Evolutionary conservation across 2,797 vertebrate species (phyloP).

Genomic region (Taeniopygia guttata): DNA sequence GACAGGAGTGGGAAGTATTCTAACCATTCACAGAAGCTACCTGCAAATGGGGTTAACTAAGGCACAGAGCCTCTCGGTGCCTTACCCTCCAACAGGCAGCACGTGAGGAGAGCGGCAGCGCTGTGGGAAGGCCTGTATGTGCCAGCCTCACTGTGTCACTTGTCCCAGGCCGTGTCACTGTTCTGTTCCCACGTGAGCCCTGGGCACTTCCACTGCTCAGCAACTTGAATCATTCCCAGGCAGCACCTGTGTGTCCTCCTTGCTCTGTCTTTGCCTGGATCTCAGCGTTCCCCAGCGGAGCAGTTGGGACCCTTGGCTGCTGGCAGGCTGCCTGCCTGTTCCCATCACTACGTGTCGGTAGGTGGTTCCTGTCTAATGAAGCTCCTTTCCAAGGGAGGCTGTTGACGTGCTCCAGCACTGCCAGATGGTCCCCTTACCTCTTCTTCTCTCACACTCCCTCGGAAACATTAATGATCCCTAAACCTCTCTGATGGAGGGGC

Average conservation of each 20-base stretch:
- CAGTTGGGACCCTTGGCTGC: not conserved
- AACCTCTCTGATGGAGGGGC: slow-evolving; percentile 42
- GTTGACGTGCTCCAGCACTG: not conserved
- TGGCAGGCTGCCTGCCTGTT: slow-evolving; percentile 26
- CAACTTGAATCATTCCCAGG: not conserved
- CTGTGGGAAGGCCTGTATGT: not conserved
- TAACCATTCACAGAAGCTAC: not conserved
- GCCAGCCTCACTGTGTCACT: not conserved
- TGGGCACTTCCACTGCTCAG: not conserved
- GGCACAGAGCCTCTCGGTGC: not conserved
- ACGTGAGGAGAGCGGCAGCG: not conserved
- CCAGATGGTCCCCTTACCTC: slow-evolving; percentile 33
- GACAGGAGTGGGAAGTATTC: not conserved
- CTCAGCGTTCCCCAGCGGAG: not conserved
- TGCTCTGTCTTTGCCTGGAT: not conserved
- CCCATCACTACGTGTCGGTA: not conserved
- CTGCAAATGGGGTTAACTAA: not conserved
- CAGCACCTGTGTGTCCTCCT: not conserved
- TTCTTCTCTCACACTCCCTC: not conserved
- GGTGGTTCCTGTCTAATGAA: slow-evolving; percentile 43
- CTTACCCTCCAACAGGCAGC: not conserved
- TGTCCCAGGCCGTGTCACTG: not conserved
- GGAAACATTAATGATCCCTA: slow-evolving; percentile 48
- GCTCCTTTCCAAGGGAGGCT: slow-evolving; percentile 7
- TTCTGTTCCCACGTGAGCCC: not conserved